Percentiles rank a stretch among this genome's conserved stretches.
phyloP scores from a whole-genome alignment of 2,888 invertebrate species.

The Erebia ligea region DNA sequence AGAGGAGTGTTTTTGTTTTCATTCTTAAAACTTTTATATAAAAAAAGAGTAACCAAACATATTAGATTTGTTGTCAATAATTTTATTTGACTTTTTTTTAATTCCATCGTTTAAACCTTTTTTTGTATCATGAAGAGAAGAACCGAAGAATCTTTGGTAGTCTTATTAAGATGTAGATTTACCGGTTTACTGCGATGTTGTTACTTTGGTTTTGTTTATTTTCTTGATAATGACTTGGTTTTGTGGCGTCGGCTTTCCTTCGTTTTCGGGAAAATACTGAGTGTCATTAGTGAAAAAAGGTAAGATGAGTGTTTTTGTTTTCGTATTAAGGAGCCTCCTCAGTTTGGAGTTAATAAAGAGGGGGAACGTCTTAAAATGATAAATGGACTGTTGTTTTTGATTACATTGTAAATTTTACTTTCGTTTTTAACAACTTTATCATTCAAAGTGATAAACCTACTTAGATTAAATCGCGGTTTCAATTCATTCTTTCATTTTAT shows the following conservation, averaged over 20 bases:
- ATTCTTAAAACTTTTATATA: constrained; percentile 23
- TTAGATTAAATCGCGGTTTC: not conserved
- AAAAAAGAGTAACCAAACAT: constrained; percentile 27
- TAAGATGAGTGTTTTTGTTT: constrained; percentile 49
- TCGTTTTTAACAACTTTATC: constrained; percentile 9
- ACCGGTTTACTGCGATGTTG: not conserved
- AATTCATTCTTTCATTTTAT: too few species aligned
- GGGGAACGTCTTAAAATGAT: constrained; percentile 28
- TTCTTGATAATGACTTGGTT: not conserved
- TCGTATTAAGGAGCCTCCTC: constrained; percentile 20
- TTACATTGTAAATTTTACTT: not conserved
- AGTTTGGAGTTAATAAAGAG: constrained; percentile 18
- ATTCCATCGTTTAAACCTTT: too few species aligned
- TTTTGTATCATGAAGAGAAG: too few species aligned
- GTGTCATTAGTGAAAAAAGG: constrained; percentile 67
- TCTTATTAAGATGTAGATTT: too few species aligned
- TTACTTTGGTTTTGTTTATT: not conserved
- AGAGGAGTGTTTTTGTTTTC: constrained; percentile 44
- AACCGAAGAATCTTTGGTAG: too few species aligned
- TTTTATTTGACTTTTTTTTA: too few species aligned
- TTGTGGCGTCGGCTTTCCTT: constrained; percentile 48
- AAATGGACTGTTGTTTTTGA: constrained; percentile 25
- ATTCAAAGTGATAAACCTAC: not conserved
- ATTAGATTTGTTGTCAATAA: constrained; percentile 31
- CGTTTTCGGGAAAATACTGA: constrained; percentile 63